Evolutionary conservation across 2,113 vertebrate species (phyloP), one percentile per base, ranked within the genome.

Genomic region (Aleadryas rufinucha): DNA sequence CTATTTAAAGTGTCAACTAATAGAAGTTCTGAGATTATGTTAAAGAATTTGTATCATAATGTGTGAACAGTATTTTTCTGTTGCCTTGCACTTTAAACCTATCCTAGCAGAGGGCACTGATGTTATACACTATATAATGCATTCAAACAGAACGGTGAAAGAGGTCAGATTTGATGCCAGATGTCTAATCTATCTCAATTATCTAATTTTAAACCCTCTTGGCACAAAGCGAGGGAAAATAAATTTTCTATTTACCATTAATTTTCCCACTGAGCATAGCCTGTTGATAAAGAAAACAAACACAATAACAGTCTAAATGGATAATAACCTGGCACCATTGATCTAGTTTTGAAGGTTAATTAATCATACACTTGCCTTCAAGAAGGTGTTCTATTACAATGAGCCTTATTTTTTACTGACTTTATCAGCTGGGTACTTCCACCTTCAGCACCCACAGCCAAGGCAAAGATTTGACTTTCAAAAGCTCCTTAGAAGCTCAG

Each of bases 381-480:
- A 63, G 41, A 56, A 74, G 77, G 12, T 39, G 18, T 71, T 92
- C 3, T 11, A 20, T 52, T 54, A 24, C 28, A 60, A 37, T 54
- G 33, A 68, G 49, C 12, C 37, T 54, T 85, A 53, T 69, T 81
- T 79, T 35, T 69, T 60, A 30, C 64, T 37, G 50, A 59, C 35
- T 84, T 83, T 47, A 60, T 77, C 56, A 14, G 13, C 47, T 8
- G 7, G 16, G 7, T 72, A 24, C 9, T 79, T 50, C 10, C 11
- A 37, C n/a, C 12, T 10, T n/a, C 26, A 74, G 24, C 7, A 78
- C 15, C 20, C 22, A 26, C 18, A 63, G 6, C 10, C 45, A 59
- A 88, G 33, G 20, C 20, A 87, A 78, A 37, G 14, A 45, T 83
- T 69, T 96, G 89, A 98, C 89, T 93, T 98, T 96, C 64, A 93